phyloP scores from a whole-genome alignment of 2,888 invertebrate genomes.

The Drosophila robusta region DNA sequence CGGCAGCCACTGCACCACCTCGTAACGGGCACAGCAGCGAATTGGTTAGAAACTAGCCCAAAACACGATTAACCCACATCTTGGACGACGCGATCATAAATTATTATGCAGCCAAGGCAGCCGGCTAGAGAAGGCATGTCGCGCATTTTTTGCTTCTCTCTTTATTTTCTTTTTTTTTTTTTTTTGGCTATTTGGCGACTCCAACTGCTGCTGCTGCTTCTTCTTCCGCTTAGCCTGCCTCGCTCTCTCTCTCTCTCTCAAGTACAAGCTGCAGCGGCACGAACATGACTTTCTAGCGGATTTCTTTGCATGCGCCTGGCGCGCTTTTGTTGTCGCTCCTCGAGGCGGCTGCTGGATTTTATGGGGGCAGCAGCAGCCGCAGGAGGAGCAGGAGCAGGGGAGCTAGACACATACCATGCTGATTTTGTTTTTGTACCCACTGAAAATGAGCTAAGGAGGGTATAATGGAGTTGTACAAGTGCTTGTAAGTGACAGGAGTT shows the following conservation, averaged over 20 bases:
- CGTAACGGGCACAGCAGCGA: slow-evolving; percentile 12
- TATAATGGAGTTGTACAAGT: background rate
- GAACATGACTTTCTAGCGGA: slow-evolving; percentile 82
- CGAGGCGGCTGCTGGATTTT: slow-evolving; percentile 21
- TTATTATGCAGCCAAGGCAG: slow-evolving; percentile 81
- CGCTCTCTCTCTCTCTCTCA: slow-evolving; percentile 6
- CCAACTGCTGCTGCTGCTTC: slow-evolving; percentile 20
- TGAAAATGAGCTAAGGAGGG: background rate
- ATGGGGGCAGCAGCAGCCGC: background rate
- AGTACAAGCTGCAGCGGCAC: slow-evolving; percentile 59
- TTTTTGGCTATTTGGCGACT: slow-evolving; percentile 59
- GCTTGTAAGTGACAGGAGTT: too few species aligned
- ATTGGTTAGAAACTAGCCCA: slow-evolving; percentile 80
- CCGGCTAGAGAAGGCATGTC: slow-evolving; percentile 53
- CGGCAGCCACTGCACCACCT: slow-evolving; percentile 28
- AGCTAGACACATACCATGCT: slow-evolving; percentile 45
- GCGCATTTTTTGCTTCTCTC: slow-evolving; percentile 34
- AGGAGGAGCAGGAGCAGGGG: background rate
- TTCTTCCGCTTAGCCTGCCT: slow-evolving; percentile 20
- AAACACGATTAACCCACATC: slow-evolving; percentile 86
- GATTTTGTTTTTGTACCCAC: slow-evolving; percentile 19
- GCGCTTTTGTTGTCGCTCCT: slow-evolving; percentile 66
- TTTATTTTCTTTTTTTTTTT: slow-evolving; percentile 14
- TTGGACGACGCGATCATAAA: slow-evolving; percentile 85
- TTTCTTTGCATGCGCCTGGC: slow-evolving; percentile 75